Conservation (phyloP, 64 coral and sea anemone genomes). For the Stylophora pistillata region DNA sequence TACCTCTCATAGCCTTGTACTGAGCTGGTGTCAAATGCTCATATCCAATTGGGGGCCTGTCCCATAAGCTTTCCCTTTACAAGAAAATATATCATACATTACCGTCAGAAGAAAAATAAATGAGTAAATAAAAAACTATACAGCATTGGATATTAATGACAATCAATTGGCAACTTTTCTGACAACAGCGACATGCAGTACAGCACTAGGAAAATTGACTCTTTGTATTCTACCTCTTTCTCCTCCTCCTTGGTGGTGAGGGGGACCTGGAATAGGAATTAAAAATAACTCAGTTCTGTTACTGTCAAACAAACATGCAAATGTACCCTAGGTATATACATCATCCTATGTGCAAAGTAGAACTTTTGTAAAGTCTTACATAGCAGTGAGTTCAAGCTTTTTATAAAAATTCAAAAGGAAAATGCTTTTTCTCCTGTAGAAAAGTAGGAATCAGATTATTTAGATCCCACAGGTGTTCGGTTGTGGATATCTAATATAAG, state of each 20-base stretch:
- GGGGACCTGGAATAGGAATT: slow-evolving; percentile 9
- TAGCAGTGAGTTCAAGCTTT: too few species aligned
- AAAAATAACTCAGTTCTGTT: neutral
- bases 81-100: neutral
- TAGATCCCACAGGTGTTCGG: too few species aligned
- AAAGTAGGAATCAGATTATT: too few species aligned
- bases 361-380: too few species aligned
- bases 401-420: too few species aligned
- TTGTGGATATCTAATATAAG: too few species aligned
- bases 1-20: slow-evolving; percentile 89
- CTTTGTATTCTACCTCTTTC: slow-evolving; percentile 8
- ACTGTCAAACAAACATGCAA: too few species aligned
- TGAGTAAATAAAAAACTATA: neutral
- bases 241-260: slow-evolving; percentile 23
- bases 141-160: neutral
- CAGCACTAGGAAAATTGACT: neutral
- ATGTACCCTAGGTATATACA: too few species aligned
- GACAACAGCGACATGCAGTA: neutral
- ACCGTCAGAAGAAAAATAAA: neutral
- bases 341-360: too few species aligned
- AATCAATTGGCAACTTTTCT: neutral
- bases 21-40: slow-evolving; percentile 62
- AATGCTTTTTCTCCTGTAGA: too few species aligned
- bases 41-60: slow-evolving; percentile 78
- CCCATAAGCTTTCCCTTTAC: slow-evolving; percentile 75